Evolutionary conservation across 2,888 invertebrate genomes (phyloP).

Genomic region (Torymus aiolomorphi): DNA sequence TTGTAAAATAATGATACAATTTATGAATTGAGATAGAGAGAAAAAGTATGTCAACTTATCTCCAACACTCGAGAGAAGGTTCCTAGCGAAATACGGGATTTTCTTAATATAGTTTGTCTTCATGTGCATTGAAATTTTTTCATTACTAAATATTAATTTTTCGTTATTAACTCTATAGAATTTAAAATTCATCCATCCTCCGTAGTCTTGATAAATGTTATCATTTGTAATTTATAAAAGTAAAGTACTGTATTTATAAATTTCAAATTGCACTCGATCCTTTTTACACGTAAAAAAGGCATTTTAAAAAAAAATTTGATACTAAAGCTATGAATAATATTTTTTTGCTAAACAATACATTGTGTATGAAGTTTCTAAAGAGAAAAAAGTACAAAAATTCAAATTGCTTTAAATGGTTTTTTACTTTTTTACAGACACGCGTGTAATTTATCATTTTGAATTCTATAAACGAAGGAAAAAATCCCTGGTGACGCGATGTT

Average conservation of each 20-base stretch:
- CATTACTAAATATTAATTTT: constrained; percentile 31
- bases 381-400: constrained; percentile 50
- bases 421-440: constrained; percentile 51
- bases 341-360: constrained; percentile 29
- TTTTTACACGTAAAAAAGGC: constrained; percentile 22
- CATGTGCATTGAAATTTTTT: constrained; percentile 25
- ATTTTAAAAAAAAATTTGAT: constrained; percentile 46
- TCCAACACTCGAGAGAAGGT: too few species aligned
- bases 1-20: constrained; percentile 2
- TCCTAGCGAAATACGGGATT: constrained; percentile 4
- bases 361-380: constrained; percentile 39
- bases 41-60: too few species aligned
- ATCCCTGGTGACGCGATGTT: constrained; percentile 44
- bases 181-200: constrained; percentile 29
- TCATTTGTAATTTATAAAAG: constrained; percentile 26
- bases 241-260: constrained; percentile 34
- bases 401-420: constrained; percentile 49
- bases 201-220: constrained; percentile 7
- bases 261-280: constrained; percentile 7
- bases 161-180: constrained; percentile 38
- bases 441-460: constrained; percentile 47
- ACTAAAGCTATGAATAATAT: constrained; percentile 35
- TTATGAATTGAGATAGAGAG: not conserved
- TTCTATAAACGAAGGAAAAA: constrained; percentile 52
- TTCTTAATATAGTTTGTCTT: constrained; percentile 14